Conservation (phyloP, 2,113 vertebrate genomes). For the Myotis yumanensis region DNA sequence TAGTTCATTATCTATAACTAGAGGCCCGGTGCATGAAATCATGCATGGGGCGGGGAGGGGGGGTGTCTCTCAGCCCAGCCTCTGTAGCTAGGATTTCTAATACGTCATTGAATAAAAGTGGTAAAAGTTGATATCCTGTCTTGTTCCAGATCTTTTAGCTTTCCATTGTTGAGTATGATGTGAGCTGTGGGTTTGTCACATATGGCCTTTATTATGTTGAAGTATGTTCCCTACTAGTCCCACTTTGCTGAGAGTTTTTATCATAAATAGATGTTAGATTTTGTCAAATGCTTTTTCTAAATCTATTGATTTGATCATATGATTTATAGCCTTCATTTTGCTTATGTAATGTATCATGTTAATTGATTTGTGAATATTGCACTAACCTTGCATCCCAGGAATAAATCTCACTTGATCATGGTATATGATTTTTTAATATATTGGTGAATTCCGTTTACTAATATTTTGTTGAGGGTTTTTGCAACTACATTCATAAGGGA, state of each 20-base stretch:
- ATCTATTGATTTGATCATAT: not conserved
- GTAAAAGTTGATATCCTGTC: not conserved
- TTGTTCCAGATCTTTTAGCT: not conserved
- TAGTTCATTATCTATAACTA: not conserved
- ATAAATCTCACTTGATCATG: not conserved
- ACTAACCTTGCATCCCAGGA: not conserved
- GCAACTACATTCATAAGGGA: not conserved
- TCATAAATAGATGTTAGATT: not conserved
- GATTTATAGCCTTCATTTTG: not conserved
- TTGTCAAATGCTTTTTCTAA: not conserved
- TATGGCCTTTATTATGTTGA: not conserved
- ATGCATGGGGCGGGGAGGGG: too few relatives aligned
- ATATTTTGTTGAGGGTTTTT: not conserved
- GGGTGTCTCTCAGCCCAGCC: too few relatives aligned
- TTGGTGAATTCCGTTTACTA: not conserved
- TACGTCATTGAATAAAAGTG: not conserved
- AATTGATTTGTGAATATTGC: not conserved
- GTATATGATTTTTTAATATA: not conserved
- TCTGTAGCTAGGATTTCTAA: not conserved
- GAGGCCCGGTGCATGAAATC: too few relatives aligned
- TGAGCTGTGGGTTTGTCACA: not conserved
- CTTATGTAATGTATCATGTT: not conserved
- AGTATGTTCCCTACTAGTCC: not conserved
- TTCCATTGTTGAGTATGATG: not conserved
- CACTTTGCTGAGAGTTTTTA: not conserved